Evolutionary conservation across 2,888 invertebrate species (phyloP).

Genomic region (Luperina testacea): DNA sequence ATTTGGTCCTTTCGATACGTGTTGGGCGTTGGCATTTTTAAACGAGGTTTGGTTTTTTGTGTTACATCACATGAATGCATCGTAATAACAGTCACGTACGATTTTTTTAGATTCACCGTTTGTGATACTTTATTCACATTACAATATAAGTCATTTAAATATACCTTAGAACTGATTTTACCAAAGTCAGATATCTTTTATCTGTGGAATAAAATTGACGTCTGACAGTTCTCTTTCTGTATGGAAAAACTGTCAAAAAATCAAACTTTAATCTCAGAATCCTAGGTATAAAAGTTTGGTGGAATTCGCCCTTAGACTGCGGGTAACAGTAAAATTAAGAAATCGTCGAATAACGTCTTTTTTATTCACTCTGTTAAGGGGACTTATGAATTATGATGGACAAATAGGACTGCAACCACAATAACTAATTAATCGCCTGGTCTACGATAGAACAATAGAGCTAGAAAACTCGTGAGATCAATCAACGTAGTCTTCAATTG

Average conservation of each 20-base stretch:
- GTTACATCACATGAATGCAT: neutral
- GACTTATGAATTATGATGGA: neutral
- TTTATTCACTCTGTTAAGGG: neutral
- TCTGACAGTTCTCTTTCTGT: too few relatives aligned
- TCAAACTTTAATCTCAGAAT: too few relatives aligned
- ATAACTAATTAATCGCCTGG: neutral
- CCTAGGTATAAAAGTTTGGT: too few relatives aligned
- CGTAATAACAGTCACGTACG: neutral
- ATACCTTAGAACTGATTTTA: too few relatives aligned
- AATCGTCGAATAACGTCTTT: neutral
- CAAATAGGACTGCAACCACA: neutral
- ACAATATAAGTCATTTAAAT: neutral
- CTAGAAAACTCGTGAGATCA: slow-evolving; percentile 30
- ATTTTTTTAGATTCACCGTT: neutral
- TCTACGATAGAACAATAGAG: slow-evolving; percentile 13
- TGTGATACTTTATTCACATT: neutral
- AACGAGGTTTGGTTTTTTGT: neutral
- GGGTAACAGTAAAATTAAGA: neutral
- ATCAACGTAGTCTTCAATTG: slow-evolving; percentile 14
- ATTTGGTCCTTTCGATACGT: neutral
- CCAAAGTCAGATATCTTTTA: neutral
- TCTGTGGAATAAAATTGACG: neutral
- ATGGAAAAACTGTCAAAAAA: too few relatives aligned
- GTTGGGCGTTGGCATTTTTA: neutral
- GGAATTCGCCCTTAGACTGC: too few relatives aligned